A percentile compares a stretch with the other conserved stretches of the same genome.
Evolutionary conservation across 2,113 vertebrate genomes (phyloP).

Genomic region (Prionailurus viverrinus): DNA sequence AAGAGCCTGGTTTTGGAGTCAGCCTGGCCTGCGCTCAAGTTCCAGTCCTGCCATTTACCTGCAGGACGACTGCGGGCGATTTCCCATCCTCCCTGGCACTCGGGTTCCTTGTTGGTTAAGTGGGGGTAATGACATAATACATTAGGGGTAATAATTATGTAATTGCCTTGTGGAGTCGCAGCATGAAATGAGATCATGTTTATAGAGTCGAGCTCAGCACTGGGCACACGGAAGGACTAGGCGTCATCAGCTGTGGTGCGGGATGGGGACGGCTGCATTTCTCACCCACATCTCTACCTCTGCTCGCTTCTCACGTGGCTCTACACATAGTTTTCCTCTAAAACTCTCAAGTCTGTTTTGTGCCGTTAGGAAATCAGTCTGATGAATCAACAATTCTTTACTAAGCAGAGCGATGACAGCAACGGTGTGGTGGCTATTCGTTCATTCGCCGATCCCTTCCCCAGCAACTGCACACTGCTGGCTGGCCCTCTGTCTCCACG

Average conservation of each 20-base stretch:
- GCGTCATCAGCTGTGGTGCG: accelerated
- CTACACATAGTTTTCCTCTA: background rate
- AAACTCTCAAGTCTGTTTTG: background rate
- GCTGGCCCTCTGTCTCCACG: background rate
- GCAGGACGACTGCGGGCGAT: accelerated
- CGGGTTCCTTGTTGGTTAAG: background rate
- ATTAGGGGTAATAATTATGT: background rate
- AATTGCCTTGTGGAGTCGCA: background rate
- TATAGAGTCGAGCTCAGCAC: background rate
- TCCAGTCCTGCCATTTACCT: background rate
- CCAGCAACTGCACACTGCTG: accelerated
- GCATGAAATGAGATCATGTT: background rate
- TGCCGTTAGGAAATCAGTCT: background rate
- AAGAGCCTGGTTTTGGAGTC: background rate
- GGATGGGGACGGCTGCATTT: accelerated
- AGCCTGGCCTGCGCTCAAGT: background rate
- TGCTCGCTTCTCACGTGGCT: background rate
- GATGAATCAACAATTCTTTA: background rate
- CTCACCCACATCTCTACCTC: background rate
- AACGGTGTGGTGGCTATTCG: accelerated
- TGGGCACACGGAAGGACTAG: accelerated
- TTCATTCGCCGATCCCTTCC: accelerated
- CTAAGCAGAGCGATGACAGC: background rate
- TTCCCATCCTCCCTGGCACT: background rate
- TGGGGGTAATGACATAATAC: background rate